Conservation (phyloP, 2,888 invertebrate genomes). For the Aromia moschata region DNA sequence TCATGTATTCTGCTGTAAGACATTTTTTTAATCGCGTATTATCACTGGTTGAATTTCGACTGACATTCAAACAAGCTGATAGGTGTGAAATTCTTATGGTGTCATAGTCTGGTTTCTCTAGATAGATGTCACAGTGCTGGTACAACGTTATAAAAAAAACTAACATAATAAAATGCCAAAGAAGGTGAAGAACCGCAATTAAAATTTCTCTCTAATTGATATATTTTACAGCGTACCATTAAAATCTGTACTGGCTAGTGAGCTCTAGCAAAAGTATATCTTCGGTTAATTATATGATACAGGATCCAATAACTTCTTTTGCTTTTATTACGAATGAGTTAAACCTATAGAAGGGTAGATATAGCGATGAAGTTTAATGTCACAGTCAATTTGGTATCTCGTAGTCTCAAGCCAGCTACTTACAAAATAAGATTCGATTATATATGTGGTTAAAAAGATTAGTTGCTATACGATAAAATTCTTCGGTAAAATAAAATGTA, state of each 20-base stretch:
- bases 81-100: constrained; percentile 28
- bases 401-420: too few relatives aligned
- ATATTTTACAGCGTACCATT: constrained; percentile 35
- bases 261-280: constrained; percentile 10
- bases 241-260: constrained; percentile 28
- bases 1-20: too few relatives aligned
- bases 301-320: constrained; percentile 3
- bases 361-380: too few relatives aligned
- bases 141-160: constrained; percentile 27
- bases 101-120: constrained; percentile 32
- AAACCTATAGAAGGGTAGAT: too few relatives aligned
- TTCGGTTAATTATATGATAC: constrained; percentile 14
- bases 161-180: constrained; percentile 36
- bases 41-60: too few relatives aligned
- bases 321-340: too few relatives aligned
- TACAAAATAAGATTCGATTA: too few relatives aligned
- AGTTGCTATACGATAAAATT: too few relatives aligned
- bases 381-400: too few relatives aligned
- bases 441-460: too few relatives aligned
- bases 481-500: too few relatives aligned
- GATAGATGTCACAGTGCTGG: constrained; percentile 21
- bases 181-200: constrained; percentile 35
- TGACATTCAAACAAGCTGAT: constrained; percentile 24
- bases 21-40: too few relatives aligned
- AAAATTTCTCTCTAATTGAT: constrained; percentile 38